A percentile compares a stretch with the other conserved stretches of the same genome.
phyloP scores from a whole-genome alignment of 2,797 vertebrate species.

The Sylvilagus floridanus region DNA sequence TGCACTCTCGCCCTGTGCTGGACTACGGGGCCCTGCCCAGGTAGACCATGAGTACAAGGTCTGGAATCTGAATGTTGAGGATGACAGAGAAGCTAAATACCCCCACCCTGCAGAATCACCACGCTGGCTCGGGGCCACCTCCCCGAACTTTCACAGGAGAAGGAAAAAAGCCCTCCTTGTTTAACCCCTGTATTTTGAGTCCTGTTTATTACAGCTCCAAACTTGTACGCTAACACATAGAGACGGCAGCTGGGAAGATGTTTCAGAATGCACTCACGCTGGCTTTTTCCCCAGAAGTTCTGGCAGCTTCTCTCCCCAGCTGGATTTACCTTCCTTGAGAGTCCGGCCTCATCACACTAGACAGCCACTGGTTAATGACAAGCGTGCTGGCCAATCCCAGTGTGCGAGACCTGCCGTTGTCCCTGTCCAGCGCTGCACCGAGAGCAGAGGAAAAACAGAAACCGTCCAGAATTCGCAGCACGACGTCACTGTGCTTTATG shows the following conservation, averaged over 20 bases:
- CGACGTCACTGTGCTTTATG: not conserved
- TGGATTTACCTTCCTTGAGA: not conserved
- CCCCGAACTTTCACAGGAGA: not conserved
- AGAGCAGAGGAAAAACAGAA: not conserved
- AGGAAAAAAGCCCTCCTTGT: not conserved
- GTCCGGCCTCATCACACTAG: not conserved
- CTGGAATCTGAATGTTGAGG: not conserved
- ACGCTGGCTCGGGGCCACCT: not conserved
- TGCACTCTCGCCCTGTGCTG: not conserved
- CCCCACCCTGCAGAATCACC: not conserved
- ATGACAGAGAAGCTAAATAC: not conserved
- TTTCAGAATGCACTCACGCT: not conserved
- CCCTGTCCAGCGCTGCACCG: not conserved
- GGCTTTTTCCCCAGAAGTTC: not conserved
- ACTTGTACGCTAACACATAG: not conserved
- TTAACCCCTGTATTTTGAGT: not conserved
- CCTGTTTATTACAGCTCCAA: not conserved
- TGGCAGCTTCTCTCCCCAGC: not conserved
- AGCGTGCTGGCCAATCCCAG: not conserved
- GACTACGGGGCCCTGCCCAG: not conserved
- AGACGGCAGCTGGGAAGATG: not conserved
- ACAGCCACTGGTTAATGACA: not conserved
- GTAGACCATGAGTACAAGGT: no score
- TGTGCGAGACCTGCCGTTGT: not conserved
- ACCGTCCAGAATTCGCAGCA: not conserved